Percentiles rank a stretch among this genome's conserved stretches.
Conservation (phyloP, 2,797 vertebrate species). For the Vespertilio murinus region DNA sequence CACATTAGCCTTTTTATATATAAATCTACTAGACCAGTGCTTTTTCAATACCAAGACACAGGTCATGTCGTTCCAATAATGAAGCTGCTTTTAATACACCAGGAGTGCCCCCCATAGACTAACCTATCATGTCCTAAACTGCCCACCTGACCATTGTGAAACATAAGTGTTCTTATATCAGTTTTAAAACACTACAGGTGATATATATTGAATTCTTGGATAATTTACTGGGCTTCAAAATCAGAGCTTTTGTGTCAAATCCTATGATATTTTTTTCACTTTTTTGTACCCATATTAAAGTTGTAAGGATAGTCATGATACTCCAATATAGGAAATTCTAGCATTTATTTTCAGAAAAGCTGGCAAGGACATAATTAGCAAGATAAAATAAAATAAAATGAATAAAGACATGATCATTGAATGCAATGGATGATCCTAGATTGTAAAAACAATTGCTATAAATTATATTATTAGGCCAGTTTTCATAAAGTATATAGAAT, state of each 20-base stretch:
- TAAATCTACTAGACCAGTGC: neutral
- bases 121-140: neutral
- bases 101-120: neutral
- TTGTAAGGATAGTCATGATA: neutral
- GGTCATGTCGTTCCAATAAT: neutral
- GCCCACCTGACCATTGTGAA: neutral
- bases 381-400: neutral
- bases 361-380: neutral
- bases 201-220: neutral
- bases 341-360: constrained; percentile 18
- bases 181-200: neutral
- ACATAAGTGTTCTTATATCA: neutral
- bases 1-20: too few species aligned
- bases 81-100: neutral
- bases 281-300: neutral
- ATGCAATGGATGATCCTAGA: neutral
- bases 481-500: neutral
- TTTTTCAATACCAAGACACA: constrained; percentile 15
- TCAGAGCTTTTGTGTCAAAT: neutral
- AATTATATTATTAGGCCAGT: neutral
- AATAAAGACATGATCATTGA: neutral
- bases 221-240: neutral
- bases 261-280: neutral
- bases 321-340: neutral
- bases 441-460: constrained; percentile 33